phyloP scores from a whole-genome alignment of 2,888 invertebrate species.

The Pasiphila rectangulata region DNA sequence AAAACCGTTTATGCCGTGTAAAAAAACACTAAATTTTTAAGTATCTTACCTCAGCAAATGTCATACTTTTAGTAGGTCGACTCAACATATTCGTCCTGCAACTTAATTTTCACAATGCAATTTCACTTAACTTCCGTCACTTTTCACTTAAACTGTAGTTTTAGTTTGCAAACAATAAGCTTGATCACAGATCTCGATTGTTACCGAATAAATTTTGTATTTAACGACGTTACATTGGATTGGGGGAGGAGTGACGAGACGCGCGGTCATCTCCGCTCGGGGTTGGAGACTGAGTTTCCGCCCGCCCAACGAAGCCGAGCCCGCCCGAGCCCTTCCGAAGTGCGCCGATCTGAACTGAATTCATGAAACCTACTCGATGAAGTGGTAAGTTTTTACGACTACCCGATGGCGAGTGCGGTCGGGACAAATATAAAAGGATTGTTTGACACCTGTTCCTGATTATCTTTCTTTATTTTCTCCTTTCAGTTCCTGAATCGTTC shows the following conservation, averaged over 20 bases:
- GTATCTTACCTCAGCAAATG: conserved; percentile 58
- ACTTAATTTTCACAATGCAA: conserved; percentile 64
- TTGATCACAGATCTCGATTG: conserved; percentile 22
- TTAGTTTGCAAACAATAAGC: conserved; percentile 21
- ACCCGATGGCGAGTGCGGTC: conserved; percentile 64
- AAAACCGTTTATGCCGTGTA: conserved; percentile 9
- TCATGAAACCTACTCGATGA: conserved; percentile 74
- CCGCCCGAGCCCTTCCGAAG: conserved; percentile 49
- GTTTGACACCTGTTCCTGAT: conserved; percentile 67
- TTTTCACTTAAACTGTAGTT: conserved; percentile 37
- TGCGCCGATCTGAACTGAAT: conserved; percentile 45
- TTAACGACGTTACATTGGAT: conserved; percentile 60
- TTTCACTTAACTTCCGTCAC: conserved; percentile 56
- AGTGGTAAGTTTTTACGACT: conserved; percentile 79
- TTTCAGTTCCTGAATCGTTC: conserved; percentile 19
- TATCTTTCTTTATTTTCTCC: conserved; percentile 42
- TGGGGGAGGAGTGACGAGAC: conserved; percentile 27
- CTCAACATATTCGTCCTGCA: conserved; percentile 61
- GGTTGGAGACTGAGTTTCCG: conserved; percentile 63
- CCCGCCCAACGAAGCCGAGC: conserved; percentile 59
- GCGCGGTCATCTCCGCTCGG: conserved; percentile 39
- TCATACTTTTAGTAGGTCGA: conserved; percentile 54
- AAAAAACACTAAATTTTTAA: conserved; percentile 30
- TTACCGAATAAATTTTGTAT: conserved; percentile 45
- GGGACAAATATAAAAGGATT: conserved; percentile 67